Evolutionary conservation across 2,888 invertebrate genomes (phyloP).

Genomic region (Vanessa cardui): DNA sequence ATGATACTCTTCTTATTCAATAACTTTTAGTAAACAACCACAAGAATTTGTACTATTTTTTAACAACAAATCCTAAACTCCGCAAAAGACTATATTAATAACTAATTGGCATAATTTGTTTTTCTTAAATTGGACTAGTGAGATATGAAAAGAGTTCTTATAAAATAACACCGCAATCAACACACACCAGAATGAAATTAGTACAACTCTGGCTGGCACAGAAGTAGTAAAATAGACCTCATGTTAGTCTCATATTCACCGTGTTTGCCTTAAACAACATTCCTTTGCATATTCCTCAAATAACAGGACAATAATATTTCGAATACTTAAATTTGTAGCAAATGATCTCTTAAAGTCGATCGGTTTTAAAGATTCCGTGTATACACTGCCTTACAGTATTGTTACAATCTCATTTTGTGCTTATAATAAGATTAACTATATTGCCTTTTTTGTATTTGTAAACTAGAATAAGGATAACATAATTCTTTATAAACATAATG

Average conservation of each 20-base stretch:
- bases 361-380: conserved; percentile 24
- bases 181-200: too few species aligned
- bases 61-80: too few species aligned
- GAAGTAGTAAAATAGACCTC: conserved; percentile 16
- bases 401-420: conserved; percentile 32
- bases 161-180: too few species aligned
- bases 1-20: too few species aligned
- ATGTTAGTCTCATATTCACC: conserved; percentile 19
- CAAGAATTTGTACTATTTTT: too few species aligned
- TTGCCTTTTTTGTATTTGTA: conserved; percentile 17
- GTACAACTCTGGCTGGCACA: too few species aligned
- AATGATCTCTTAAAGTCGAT: conserved; percentile 20
- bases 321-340: conserved; percentile 24
- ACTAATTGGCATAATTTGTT: too few species aligned
- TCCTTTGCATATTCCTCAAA: conserved; percentile 35
- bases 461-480: neutral
- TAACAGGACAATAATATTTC: conserved; percentile 34
- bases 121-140: too few species aligned
- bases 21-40: too few species aligned
- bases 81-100: too few species aligned
- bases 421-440: conserved; percentile 21
- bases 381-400: conserved; percentile 39
- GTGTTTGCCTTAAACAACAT: conserved; percentile 34
- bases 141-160: too few species aligned
- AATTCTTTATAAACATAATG: neutral